Conservation (phyloP, 2,888 invertebrate species). For the Heliconius hortense region DNA sequence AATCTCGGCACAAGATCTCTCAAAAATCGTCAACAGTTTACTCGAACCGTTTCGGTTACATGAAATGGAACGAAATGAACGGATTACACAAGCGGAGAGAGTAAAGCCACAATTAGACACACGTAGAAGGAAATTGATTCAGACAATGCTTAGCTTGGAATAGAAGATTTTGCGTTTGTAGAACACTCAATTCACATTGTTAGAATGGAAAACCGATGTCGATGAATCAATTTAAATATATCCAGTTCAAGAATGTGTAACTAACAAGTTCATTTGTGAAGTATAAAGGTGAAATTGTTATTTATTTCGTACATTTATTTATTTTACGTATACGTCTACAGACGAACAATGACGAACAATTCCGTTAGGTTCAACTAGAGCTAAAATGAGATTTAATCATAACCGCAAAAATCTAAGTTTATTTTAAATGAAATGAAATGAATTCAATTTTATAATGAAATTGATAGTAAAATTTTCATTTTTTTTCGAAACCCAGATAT, state of each 20-base stretch:
- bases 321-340: not conserved
- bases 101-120: constrained; percentile 42
- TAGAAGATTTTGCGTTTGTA: constrained; percentile 31
- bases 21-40: not conserved
- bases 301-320: not conserved
- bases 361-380: not conserved
- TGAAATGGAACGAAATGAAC: constrained; percentile 29
- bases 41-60: not conserved
- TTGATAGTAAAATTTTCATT: too few species aligned
- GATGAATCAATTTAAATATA: constrained; percentile 39
- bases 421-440: not conserved
- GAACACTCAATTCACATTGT: constrained; percentile 31
- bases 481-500: not conserved
- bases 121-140: constrained; percentile 40
- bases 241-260: constrained; percentile 21
- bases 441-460: too few species aligned
- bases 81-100: constrained; percentile 27
- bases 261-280: constrained; percentile 1
- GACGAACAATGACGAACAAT: too few species aligned
- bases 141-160: constrained; percentile 33
- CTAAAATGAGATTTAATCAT: not conserved
- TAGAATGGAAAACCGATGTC: constrained; percentile 27
- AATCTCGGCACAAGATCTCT: not conserved
- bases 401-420: not conserved
- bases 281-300: not conserved